Percentiles rank a stretch among this genome's conserved stretches.
phyloP scores from a whole-genome alignment of 2,797 vertebrate species.

The Buphagus erythrorhynchus region DNA sequence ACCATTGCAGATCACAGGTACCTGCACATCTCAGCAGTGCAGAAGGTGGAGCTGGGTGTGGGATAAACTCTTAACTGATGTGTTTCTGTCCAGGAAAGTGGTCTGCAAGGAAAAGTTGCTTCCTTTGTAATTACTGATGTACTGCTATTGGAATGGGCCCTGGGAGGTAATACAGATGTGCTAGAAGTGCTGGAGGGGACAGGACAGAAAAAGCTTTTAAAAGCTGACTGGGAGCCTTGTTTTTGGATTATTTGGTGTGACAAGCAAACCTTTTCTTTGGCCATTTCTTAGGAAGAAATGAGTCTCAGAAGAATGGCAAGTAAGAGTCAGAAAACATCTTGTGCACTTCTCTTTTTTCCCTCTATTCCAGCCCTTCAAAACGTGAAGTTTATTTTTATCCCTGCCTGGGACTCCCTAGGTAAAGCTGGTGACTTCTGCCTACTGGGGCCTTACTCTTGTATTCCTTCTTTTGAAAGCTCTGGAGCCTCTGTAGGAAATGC shows the following conservation, averaged over 20 bases:
- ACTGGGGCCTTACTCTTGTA: neutral
- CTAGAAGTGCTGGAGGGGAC: neutral
- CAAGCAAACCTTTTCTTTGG: neutral
- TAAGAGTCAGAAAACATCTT: neutral
- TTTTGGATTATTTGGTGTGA: neutral
- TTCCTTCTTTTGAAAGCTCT: neutral
- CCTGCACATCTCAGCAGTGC: too few species aligned
- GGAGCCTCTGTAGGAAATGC: neutral
- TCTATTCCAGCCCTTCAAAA: neutral
- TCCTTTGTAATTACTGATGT: neutral
- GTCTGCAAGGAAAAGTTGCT: neutral
- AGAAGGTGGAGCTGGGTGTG: neutral
- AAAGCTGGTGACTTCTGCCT: neutral
- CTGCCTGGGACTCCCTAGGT: neutral
- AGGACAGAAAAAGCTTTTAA: neutral
- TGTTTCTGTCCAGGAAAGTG: neutral
- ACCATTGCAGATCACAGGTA: neutral
- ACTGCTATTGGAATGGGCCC: rapidly evolving
- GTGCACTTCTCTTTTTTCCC: neutral
- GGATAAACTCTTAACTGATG: neutral
- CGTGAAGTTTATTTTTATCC: neutral
- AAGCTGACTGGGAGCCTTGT: neutral
- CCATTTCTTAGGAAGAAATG: neutral
- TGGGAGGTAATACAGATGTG: neutral
- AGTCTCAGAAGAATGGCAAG: neutral